Evolutionary conservation across 2,113 vertebrate genomes (phyloP).

Genomic region (Cynoglossus semilaevis): DNA sequence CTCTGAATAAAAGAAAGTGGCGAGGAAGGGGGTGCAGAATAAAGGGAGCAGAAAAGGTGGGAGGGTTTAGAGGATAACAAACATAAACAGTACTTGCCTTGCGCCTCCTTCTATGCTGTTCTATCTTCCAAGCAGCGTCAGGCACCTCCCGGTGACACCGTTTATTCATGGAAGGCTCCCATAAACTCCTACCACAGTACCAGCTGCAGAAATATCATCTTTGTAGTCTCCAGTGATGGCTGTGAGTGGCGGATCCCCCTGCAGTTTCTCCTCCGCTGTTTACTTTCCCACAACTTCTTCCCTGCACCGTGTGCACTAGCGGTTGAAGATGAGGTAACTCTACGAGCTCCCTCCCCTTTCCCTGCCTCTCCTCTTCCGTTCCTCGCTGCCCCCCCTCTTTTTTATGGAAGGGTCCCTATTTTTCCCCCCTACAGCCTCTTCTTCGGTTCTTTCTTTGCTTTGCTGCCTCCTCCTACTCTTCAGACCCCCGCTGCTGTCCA

Average conservation of each 20-base stretch:
- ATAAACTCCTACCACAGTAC: conserved; percentile 49
- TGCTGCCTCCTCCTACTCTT: conserved; percentile 50
- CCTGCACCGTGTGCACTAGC: conserved; percentile 53
- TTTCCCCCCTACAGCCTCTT: conserved; percentile 34
- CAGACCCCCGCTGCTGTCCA: conserved; percentile 57
- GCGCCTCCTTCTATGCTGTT: conserved; percentile 69
- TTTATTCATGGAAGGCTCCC: conserved; percentile 62
- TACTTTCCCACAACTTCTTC: conserved; percentile 75
- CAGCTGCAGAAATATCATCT: conserved; percentile 51
- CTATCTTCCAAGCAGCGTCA: conserved; percentile 63
- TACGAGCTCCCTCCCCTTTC: conserved; percentile 42
- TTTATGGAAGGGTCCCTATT: conserved; percentile 44
- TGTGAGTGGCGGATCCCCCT: conserved; percentile 44
- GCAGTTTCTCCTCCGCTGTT: conserved; percentile 61
- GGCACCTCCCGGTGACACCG: conserved; percentile 58
- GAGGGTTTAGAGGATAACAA: conserved; percentile 27
- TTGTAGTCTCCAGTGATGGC: conserved; percentile 36
- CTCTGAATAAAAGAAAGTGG: conserved; percentile 18
- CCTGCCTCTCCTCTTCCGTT: conserved; percentile 18
- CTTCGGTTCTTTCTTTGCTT: conserved; percentile 54
- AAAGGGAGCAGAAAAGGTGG: neutral
- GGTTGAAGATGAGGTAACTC: conserved; percentile 58
- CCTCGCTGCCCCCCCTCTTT: neutral
- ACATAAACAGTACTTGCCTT: conserved; percentile 23
- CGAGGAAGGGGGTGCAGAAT: neutral